phyloP scores from a whole-genome alignment of 2,113 vertebrate species.

The Rattus norvegicus region DNA sequence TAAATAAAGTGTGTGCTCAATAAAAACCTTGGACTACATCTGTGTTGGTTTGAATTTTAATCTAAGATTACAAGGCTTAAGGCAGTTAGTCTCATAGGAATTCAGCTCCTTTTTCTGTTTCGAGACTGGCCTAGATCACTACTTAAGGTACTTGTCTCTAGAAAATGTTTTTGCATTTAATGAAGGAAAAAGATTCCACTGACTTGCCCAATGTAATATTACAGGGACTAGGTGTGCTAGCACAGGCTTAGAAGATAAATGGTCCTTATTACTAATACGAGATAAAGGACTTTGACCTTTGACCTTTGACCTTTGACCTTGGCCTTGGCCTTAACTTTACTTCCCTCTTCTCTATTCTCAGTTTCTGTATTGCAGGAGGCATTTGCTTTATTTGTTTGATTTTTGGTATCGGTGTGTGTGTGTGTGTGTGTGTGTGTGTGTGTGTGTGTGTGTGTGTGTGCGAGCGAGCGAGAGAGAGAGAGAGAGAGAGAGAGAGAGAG shows the following conservation, averaged over 20 bases:
- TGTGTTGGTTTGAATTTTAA: slow-evolving; percentile 59
- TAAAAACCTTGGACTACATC: slow-evolving; percentile 55
- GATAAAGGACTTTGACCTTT: slow-evolving; percentile 30
- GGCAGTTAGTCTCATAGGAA: slow-evolving; percentile 14
- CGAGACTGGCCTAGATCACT: slow-evolving; percentile 3
- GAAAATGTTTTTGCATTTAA: slow-evolving; percentile 40
- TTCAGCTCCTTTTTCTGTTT: slow-evolving; percentile 38
- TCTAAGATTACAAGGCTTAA: slow-evolving; percentile 35
- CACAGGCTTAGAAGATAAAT: not conserved
- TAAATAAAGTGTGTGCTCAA: not conserved
- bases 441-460: not conserved
- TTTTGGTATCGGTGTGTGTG: not conserved
- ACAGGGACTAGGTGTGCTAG: not conserved
- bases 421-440: not conserved
- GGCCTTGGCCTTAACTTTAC: slow-evolving; percentile 28
- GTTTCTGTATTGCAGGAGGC: not conserved
- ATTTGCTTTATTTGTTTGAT: not conserved
- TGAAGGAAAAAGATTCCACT: not conserved
- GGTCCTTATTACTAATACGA: not conserved
- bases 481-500: too few species aligned
- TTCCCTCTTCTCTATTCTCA: not conserved
- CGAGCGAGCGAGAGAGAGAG: too few species aligned
- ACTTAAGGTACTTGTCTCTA: not conserved
- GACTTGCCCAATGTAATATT: not conserved
- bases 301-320: not conserved